phyloP scores from a whole-genome alignment of 2,797 vertebrate species.

The Capromys pilorides region DNA sequence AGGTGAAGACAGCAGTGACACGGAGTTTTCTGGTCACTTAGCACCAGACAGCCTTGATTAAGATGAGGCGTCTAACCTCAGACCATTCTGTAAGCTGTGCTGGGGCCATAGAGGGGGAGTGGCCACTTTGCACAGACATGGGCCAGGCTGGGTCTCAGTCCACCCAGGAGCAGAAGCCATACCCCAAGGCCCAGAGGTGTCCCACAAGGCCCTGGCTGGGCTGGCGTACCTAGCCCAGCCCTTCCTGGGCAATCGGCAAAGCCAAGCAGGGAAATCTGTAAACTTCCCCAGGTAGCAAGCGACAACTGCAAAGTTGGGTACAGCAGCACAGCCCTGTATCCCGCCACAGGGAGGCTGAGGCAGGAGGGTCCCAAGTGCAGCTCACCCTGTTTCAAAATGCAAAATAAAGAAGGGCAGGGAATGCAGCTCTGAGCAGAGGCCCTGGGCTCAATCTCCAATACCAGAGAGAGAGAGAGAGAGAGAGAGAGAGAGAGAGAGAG shows the following conservation, averaged over 20 bases:
- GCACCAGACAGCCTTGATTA: neutral
- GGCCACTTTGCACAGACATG: neutral
- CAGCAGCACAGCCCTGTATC: neutral
- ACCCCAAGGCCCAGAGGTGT: neutral
- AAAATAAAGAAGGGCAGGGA: neutral
- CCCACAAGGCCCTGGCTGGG: neutral
- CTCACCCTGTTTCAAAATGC: neutral
- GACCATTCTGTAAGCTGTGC: neutral
- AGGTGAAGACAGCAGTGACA: accelerated
- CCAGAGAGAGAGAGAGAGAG: neutral
- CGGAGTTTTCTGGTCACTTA: neutral
- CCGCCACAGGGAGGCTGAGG: neutral
- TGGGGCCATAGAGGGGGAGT: neutral
- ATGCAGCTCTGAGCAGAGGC: neutral
- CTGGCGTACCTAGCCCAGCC: accelerated
- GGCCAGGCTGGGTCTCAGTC: neutral
- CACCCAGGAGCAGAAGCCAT: neutral
- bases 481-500: neutral
- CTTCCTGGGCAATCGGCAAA: neutral
- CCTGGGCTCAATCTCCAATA: neutral
- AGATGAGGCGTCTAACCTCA: neutral
- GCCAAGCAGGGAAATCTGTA: neutral
- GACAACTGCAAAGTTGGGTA: accelerated
- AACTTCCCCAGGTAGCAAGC: neutral
- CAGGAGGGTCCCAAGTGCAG: neutral